Evolutionary conservation across 2,888 invertebrate species (phyloP), one percentile per base, ranked within the genome.

Genomic region (Hecatera dysodea): DNA sequence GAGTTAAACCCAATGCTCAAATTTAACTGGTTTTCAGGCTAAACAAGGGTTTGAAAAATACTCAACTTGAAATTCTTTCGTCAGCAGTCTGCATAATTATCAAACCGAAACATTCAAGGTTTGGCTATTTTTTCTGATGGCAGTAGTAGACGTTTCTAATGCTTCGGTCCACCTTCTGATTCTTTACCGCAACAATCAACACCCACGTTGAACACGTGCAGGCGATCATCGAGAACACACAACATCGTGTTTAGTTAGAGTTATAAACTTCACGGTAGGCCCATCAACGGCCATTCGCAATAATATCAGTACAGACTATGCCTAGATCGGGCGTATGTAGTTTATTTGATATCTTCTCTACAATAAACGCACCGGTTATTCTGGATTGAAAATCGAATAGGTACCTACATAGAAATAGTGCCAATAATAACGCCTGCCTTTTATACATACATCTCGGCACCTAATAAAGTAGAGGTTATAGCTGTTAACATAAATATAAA

Each of bases 191-290:
- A 57, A 39, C 46, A 46, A 50, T 73, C 65, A 46, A 73, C 59
- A 42, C 72, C 66, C 74, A 74, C 66, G 53, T 48, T 27, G 59
- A 46, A 72, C 57, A 73, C 55, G 55, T 53, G 64, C 72, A 27
- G 44, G 2, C 57, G 56, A 57, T 72, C 44, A 64, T 64, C 64
- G 64, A 72, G 27, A 72, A 56, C 42, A 72, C 62, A 42, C 44
- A 72, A 22, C 56, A 42, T 50, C 36, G 57, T 57, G 50, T 64
- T 72, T 52, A 60, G 60, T 46, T 22, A 36, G 27, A 63, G 33
- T 22, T 36, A 22, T 44, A 73, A 62, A 67, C 36, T 52, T 67
- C 33, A 74, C 55, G 46, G 42, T 48, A 42, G 27, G 19, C 59
- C 56, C 62, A 68, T 62, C 67, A 75, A 57, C 39, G 53, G 27